Conservation (phyloP, 2,113 vertebrate species). For the Microcebus griseorufus region DNA sequence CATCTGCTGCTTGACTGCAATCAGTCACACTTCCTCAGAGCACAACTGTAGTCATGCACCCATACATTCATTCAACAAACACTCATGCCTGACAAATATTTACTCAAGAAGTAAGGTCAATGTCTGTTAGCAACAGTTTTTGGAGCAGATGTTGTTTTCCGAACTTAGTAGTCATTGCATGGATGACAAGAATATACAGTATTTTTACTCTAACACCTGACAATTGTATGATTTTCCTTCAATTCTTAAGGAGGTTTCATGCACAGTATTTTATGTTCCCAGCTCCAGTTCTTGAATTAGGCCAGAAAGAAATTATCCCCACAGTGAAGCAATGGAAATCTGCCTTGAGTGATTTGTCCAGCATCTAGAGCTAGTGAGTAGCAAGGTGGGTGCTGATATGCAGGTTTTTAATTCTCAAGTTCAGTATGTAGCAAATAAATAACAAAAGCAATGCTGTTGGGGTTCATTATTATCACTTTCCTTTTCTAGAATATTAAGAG, state of each 20-base stretch:
- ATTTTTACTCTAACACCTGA: neutral
- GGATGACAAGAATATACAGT: neutral
- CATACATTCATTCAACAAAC: neutral
- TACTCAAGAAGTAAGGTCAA: neutral
- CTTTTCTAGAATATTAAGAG: neutral
- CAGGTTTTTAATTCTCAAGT: neutral
- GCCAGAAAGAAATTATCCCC: neutral
- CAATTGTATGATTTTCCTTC: neutral
- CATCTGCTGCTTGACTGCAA: neutral
- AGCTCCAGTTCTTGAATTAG: neutral
- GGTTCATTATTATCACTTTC: neutral
- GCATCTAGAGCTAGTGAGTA: neutral
- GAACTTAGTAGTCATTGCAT: neutral
- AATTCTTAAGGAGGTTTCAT: neutral
- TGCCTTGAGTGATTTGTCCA: neutral
- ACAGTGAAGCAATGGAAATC: neutral
- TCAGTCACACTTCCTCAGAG: fast-evolving
- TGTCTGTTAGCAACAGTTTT: slow-evolving; percentile 40
- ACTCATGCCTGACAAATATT: neutral
- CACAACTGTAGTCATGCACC: neutral
- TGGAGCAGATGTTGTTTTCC: slow-evolving; percentile 42
- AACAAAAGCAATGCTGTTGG: neutral
- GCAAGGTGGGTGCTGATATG: fast-evolving
- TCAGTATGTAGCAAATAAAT: neutral
- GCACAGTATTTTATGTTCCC: neutral